These are phyloP conservation scores for Lochmaea crataegi DNA, from an alignment of 2,888 invertebrate genomes.

Conservation along the genomic window DNA sequence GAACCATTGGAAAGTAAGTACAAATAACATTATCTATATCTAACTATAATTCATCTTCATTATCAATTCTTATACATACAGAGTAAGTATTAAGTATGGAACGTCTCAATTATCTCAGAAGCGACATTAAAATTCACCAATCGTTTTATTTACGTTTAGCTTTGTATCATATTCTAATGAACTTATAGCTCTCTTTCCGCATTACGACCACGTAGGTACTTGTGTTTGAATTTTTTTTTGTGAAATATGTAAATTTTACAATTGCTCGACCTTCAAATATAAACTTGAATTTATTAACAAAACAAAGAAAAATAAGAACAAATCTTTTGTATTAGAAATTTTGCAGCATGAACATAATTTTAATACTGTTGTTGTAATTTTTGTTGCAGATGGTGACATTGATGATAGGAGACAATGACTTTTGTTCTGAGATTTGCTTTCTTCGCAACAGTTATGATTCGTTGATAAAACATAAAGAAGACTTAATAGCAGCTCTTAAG, in stretches of 20 bases:
- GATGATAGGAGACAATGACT: slow-evolving; percentile 73
- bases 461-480: slow-evolving; percentile 65
- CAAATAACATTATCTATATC: not conserved
- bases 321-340: too few relatives aligned
- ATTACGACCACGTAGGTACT: not conserved
- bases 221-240: not conserved
- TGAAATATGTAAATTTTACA: not conserved
- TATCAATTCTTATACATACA: too few relatives aligned
- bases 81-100: not conserved
- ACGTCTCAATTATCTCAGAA: not conserved
- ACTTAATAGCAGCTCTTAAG: slow-evolving; percentile 67
- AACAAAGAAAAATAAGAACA: not conserved
- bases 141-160: not conserved
- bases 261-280: not conserved
- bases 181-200: not conserved
- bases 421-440: slow-evolving; percentile 71
- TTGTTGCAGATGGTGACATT: slow-evolving; percentile 67
- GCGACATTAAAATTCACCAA: not conserved
- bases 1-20: slow-evolving; percentile 71
- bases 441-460: slow-evolving; percentile 61
- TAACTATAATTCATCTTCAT: too few relatives aligned
- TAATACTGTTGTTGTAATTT: not conserved
- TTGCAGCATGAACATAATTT: too few relatives aligned
- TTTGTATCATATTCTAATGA: not conserved
- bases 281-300: not conserved